Conservation (phyloP, 1,140 invertebrate genomes). For the Tetramorium simillimum region DNA sequence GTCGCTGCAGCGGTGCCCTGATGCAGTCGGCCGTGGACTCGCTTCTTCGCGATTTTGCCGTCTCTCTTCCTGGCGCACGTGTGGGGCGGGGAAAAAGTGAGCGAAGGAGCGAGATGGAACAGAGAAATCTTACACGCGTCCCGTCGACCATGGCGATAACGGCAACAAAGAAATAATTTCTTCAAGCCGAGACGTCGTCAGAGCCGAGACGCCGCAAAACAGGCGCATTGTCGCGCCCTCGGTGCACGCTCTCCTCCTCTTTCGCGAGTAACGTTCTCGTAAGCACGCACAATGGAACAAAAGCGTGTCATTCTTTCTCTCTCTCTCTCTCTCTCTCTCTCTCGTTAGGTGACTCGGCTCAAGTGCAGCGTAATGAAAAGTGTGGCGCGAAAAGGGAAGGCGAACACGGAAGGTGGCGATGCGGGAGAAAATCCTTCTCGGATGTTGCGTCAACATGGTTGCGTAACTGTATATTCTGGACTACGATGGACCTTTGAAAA, state of each 20-base stretch:
- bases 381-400: background rate
- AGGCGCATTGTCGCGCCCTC: conserved; percentile 43
- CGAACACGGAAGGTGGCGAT: background rate
- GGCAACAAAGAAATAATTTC: conserved; percentile 62
- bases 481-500: background rate
- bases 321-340: background rate
- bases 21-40: conserved; percentile 28
- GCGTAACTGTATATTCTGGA: background rate
- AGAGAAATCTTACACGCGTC: background rate
- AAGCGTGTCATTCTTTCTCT: conserved; percentile 10
- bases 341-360: conserved; percentile 12
- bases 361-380: conserved; percentile 27
- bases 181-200: conserved; percentile 36
- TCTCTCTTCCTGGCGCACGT: conserved; percentile 56
- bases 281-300: conserved; percentile 45
- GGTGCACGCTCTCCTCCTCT: background rate
- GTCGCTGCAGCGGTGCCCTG: conserved; percentile 1
- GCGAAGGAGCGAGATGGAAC: background rate
- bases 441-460: conserved; percentile 17
- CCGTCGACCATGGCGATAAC: conserved; percentile 25
- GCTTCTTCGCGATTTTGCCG: conserved; percentile 37
- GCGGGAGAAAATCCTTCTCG: background rate
- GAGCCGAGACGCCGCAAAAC: conserved; percentile 45
- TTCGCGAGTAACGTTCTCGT: background rate
- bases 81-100: background rate